Base-by-base conservation (phyloP, 1,140 invertebrate species). In the Episyrphus balteatus region DNA sequence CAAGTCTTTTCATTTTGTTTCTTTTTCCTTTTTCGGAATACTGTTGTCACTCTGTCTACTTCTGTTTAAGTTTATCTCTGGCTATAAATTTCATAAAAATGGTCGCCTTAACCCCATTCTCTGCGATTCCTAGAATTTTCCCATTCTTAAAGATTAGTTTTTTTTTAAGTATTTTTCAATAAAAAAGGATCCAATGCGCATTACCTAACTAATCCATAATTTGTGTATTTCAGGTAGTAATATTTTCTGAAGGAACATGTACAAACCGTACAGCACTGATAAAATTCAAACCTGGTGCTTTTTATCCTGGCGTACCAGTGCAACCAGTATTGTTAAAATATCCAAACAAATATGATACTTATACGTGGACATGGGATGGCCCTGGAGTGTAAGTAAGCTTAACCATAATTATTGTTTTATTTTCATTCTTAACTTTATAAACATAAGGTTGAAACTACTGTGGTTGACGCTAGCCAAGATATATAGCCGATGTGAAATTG, bases 301-400 rank as follows among this genome's bases (percentile, higher is more conserved):
- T 90, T 70, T 90, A 90, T 73, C 91, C 92, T 0, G 92, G 91
- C 1, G 87, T 94, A 11, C 90, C 93, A 1, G 86, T 98, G 1
- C 93, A 98, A 63, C 93, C 93, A 1, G 89, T 96, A 8, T 83
- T 89, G 52, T 82, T 98, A 42, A 77, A 86, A 44, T 97, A 96
- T 69, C 88, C 88, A 0, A 96, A 96, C 62, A 85, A 84, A 61
- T 73, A 86, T 55, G 91, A 98, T 62, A 93, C 91, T 3, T 82
- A 92, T 34, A 93, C 92, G 1, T 98, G 93, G 93, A 97, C 92
- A 5, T 98, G 93, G 92, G 89, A 95, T 71, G 92, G 93, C 47
- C 90, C 92, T 51, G 86, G 87, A 71, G 88, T 88, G 89, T 94
- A 75, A 87, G 88, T 84, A 26, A 12, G 10, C 3, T 10, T 32